These are phyloP conservation scores for Morus bassanus DNA, from an alignment of 2,797 vertebrate genomes.

Conservation along the genomic window DNA sequence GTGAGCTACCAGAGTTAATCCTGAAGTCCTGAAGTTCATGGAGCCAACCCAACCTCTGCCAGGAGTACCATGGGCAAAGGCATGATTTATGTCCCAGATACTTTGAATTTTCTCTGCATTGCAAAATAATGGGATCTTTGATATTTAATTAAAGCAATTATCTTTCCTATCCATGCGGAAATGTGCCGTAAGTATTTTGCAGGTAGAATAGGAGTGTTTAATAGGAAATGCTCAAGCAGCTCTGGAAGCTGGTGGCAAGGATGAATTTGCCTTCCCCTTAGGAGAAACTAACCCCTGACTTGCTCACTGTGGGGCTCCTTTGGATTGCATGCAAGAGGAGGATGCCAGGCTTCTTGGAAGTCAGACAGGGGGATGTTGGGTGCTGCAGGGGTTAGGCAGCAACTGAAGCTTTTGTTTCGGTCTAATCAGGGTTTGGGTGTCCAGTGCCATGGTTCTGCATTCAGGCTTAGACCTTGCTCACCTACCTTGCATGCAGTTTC, in stretches of 20 bases:
- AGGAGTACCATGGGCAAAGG: not conserved
- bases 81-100: not conserved
- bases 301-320: rapidly evolving
- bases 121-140: not conserved
- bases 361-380: not conserved
- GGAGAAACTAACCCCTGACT: not conserved
- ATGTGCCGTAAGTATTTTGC: not conserved
- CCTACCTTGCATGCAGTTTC: not conserved
- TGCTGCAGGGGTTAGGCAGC: not conserved
- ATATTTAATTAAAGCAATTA: not conserved
- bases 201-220: not conserved
- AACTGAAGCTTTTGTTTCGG: not conserved
- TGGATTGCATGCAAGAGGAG: rapidly evolving
- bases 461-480: not conserved
- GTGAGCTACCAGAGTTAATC: not conserved
- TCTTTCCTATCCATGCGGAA: not conserved
- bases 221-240: not conserved
- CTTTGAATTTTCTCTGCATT: not conserved
- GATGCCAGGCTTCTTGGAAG: not conserved
- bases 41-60: not conserved
- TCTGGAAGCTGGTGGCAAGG: not conserved
- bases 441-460: rapidly evolving
- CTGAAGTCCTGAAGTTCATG: not conserved
- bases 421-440: not conserved
- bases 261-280: not conserved